A percentile compares a stretch with the other conserved stretches of the same genome.
Evolutionary conservation across 2,113 vertebrate genomes (phyloP).

Genomic region (Protobothrops flavoviridis): DNA sequence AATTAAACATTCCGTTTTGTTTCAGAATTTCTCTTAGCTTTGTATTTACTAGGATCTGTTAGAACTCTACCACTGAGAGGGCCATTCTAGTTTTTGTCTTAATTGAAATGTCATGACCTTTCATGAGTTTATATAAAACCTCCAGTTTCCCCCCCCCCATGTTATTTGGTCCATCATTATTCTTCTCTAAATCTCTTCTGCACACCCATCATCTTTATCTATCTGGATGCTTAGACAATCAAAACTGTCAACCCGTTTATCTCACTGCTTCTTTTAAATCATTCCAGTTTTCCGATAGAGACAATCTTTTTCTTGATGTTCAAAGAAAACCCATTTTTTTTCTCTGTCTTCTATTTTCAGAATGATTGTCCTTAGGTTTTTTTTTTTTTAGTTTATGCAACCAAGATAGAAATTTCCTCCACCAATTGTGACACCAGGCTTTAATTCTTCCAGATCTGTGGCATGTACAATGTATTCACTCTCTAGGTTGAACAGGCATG

Average conservation of each 20-base stretch:
- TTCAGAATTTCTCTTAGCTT: neutral
- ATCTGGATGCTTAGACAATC: neutral
- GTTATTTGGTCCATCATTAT: neutral
- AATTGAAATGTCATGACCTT: neutral
- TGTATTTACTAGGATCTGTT: neutral
- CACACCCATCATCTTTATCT: neutral
- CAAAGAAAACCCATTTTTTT: neutral
- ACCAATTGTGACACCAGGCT: neutral
- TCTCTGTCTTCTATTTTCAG: neutral
- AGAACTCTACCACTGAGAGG: neutral
- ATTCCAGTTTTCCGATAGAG: neutral
- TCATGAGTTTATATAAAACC: neutral
- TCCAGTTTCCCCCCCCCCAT: neutral
- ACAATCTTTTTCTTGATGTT: neutral
- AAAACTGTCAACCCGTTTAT: neutral
- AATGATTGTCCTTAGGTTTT: neutral
- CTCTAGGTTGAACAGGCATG: neutral
- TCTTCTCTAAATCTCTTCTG: neutral
- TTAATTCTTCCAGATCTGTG: neutral
- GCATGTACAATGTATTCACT: neutral
- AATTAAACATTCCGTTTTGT: neutral
- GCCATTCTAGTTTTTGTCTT: neutral
- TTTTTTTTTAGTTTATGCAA: neutral
- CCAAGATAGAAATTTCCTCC: neutral
- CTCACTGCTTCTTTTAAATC: neutral